These are phyloP conservation scores for Lamellibrachia luymesi DNA, from an alignment of 1,140 invertebrate genomes.

Conservation along the genomic window DNA sequence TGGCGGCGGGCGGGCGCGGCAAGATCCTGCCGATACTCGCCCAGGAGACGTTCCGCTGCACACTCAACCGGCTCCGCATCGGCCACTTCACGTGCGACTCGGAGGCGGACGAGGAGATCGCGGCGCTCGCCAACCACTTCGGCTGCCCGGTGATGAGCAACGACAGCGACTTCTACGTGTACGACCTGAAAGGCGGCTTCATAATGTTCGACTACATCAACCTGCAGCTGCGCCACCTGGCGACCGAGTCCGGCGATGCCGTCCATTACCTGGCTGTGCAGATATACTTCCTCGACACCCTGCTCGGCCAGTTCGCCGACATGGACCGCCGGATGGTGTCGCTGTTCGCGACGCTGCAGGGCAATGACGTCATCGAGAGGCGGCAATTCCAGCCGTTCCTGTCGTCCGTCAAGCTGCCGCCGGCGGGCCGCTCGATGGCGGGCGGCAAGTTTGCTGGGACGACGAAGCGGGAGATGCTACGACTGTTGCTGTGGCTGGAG, in stretches of 20 bases:
- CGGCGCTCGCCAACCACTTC: conserved; percentile 71
- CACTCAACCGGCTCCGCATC: conserved; percentile 67
- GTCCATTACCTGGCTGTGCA: conserved; percentile 64
- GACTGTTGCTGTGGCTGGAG: conserved; percentile 73
- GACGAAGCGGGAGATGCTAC: conserved; percentile 61
- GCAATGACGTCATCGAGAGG: conserved; percentile 81
- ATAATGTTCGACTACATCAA: conserved; percentile 74
- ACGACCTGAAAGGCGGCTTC: conserved; percentile 69
- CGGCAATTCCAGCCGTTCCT: conserved; percentile 71
- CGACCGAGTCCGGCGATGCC: neutral
- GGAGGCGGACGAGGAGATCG: conserved; percentile 84
- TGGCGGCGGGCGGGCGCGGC: conserved; percentile 37
- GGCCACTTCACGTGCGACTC: conserved; percentile 72
- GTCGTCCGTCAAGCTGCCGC: conserved; percentile 62
- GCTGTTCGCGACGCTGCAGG: conserved; percentile 75
- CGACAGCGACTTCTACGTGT: conserved; percentile 90
- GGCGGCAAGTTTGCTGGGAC: conserved; percentile 30
- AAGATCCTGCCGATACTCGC: conserved; percentile 60
- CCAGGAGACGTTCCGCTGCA: conserved; percentile 70
- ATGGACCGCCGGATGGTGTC: conserved; percentile 70
- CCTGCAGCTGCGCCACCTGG: conserved; percentile 28
- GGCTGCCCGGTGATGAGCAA: conserved; percentile 82
- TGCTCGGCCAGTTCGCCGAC: conserved; percentile 67
- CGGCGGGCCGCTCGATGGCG: conserved; percentile 55
- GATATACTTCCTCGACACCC: conserved; percentile 71